phyloP scores from a whole-genome alignment of 2,113 vertebrate species.

The Passer montanus region DNA sequence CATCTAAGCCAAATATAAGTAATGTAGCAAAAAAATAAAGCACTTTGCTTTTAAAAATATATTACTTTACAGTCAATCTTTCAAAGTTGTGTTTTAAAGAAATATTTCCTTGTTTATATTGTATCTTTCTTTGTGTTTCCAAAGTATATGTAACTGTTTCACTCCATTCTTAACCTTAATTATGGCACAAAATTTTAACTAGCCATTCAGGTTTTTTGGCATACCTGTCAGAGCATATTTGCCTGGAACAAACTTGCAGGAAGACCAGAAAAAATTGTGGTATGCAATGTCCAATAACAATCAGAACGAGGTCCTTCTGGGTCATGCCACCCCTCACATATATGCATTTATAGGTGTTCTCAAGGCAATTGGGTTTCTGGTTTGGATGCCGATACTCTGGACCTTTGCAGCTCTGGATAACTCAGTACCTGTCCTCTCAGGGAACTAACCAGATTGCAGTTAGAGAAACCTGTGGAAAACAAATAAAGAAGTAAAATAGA shows the following conservation, averaged over 20 bases:
- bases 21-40: background rate
- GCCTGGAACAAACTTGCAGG: background rate
- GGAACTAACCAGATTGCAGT: background rate
- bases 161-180: background rate
- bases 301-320: background rate
- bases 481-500: background rate
- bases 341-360: background rate
- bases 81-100: background rate
- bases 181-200: background rate
- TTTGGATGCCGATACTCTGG: background rate
- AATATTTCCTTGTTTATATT: background rate
- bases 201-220: background rate
- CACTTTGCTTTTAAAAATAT: constrained; percentile 5
- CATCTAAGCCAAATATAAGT: constrained; percentile 13
- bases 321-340: background rate
- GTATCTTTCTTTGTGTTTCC: background rate
- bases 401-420: background rate
- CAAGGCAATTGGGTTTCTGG: background rate
- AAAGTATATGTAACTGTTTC: background rate
- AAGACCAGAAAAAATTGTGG: background rate
- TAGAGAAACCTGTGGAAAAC: background rate
- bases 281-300: background rate
- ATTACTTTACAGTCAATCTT: background rate
- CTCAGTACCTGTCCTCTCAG: background rate
- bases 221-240: background rate